Evolutionary conservation across 2,797 vertebrate genomes (phyloP), one percentile per base, ranked within the genome.

Genomic region (Gymnocypris eckloni): DNA sequence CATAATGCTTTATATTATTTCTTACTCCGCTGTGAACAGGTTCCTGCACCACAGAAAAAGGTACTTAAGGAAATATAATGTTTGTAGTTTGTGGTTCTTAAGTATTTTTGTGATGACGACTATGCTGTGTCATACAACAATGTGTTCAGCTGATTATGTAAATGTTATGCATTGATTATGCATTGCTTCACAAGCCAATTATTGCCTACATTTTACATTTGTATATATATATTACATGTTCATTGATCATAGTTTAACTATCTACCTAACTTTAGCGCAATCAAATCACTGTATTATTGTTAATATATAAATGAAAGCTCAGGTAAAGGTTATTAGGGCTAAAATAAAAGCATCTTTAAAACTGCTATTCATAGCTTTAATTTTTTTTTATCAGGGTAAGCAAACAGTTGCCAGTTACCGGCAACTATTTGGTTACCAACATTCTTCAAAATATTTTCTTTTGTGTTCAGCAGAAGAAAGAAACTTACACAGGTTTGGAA

Each of bases 301-400:
- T 72, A 28, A 48, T 50, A 11, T 73, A 2, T 18, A 75, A 75
- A 16, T 28, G 16, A 18, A 1, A 28, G n/a, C 28, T 73, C 15
- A 18, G 71, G n/a, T 18, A 75, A 73, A 50, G n/a, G 13, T 28
- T 28, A 73, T 28, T 73, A 11, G n/a, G 8, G 7, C 8, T 50
- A 48, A 75, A 67, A 37, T 6, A 66, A 18, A 73, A 28, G 45
- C 25, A 18, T 13, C 4, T 73, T 73, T 73, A 25, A 48, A 48
- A 75, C 72, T 75, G 88, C 83, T 90, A 89, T 83, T 87, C 43
- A 1, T 88, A 89, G 90, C 25, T 59, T 59, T 10, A 56, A 54
- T 15, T 1, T 15, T 50, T 52, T 52, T 22, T n/a, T 59, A 4
- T 61, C 56, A 61, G n/a, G n/a, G 4, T 25, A 61, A 61, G 22